Conservation (phyloP, 2,888 invertebrate genomes). For the Lithophane socia region DNA sequence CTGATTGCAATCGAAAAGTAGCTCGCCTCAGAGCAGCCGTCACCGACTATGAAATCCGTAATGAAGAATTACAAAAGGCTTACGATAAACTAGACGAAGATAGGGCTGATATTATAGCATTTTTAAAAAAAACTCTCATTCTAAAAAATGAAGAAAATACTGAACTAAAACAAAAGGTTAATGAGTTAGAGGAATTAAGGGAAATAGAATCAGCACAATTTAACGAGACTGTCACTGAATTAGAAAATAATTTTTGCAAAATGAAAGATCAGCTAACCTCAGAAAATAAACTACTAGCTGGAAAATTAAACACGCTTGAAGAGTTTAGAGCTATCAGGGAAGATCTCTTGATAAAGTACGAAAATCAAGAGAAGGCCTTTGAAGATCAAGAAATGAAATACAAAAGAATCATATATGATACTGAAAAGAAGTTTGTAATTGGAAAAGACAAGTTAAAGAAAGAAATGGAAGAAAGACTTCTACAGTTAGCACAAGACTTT, state of each 20-base stretch:
- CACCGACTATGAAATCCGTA: constrained; percentile 93
- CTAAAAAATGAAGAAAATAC: constrained; percentile 92
- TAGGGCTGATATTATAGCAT: constrained; percentile 95
- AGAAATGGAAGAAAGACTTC: constrained; percentile 95
- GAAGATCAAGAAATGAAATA: constrained; percentile 94
- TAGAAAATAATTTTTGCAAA: constrained; percentile 93
- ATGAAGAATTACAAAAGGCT: constrained; percentile 91
- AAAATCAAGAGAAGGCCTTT: constrained; percentile 93
- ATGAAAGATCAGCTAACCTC: constrained; percentile 96
- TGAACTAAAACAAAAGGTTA: constrained; percentile 92
- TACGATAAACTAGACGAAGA: constrained; percentile 94
- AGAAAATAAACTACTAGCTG: constrained; percentile 96
- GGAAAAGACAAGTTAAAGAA: constrained; percentile 95
- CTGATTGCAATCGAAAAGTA: constrained; percentile 95
- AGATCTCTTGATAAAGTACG: constrained; percentile 95
- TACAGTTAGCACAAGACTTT: constrained; percentile 95
- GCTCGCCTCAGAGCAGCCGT: constrained; percentile 92
- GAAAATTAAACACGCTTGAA: constrained; percentile 96
- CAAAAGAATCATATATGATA: constrained; percentile 94
- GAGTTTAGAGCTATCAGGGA: constrained; percentile 96
- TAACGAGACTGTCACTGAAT: constrained; percentile 91
- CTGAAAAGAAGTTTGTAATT: constrained; percentile 94
- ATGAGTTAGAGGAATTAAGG: constrained; percentile 93
- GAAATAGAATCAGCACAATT: constrained; percentile 92
- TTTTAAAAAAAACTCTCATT: constrained; percentile 93